Evolutionary conservation across 2,888 invertebrate species (phyloP).

Genomic region (Capitulum mitella): DNA sequence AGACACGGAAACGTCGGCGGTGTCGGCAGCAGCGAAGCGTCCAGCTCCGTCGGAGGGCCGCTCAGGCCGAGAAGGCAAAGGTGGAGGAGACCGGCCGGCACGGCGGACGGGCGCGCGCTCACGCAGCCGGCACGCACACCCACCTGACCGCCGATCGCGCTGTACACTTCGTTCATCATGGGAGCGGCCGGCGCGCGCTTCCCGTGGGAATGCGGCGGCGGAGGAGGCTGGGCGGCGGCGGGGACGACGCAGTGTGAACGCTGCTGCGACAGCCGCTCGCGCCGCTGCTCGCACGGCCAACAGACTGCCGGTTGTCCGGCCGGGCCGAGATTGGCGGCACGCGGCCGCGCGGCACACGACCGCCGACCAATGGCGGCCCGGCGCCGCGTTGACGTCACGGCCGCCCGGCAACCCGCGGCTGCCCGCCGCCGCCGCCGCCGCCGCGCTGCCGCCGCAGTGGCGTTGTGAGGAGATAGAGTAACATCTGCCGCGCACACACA

Average conservation of each 20-base stretch:
- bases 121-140: neutral
- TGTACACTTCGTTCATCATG: slow-evolving; percentile 15
- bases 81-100: no score
- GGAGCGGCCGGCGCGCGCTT: neutral
- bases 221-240: no score
- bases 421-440: neutral
- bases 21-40: no score
- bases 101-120: neutral
- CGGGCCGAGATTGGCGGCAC: slow-evolving; percentile 9
- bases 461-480: no score
- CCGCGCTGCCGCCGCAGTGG: no score
- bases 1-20: no score
- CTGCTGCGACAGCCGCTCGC: neutral
- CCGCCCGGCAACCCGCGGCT: neutral
- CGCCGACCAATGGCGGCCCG: neutral
- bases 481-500: no score
- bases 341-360: neutral
- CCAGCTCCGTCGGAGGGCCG: no score
- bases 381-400: neutral
- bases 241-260: neutral
- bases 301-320: neutral
- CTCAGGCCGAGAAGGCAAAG: no score
- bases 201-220: neutral
- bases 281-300: neutral
- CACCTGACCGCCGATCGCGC: slow-evolving; percentile 3